Evolutionary conservation across 2,113 vertebrate genomes (phyloP).

Genomic region (Hiodon tergisus): DNA sequence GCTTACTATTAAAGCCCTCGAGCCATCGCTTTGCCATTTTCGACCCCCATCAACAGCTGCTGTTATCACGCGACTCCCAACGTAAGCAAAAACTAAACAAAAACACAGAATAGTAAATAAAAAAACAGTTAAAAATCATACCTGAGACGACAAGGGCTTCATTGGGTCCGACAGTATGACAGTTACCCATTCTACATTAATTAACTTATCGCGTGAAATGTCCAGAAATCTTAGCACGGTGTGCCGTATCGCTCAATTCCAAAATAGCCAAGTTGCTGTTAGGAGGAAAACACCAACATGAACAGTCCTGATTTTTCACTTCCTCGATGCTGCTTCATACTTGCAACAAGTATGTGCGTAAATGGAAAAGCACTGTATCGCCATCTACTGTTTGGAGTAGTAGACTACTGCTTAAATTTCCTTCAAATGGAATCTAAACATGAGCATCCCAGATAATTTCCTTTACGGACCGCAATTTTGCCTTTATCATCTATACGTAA

Average conservation of each 20-base stretch:
- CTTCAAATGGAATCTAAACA: too few species aligned
- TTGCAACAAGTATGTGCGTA: neutral
- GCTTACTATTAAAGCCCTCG: too few species aligned
- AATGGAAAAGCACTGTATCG: neutral
- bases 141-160: constrained; percentile 90
- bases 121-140: constrained; percentile 43
- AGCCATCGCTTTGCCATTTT: too few species aligned
- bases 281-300: neutral
- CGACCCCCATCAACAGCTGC: too few species aligned
- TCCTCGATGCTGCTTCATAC: constrained; percentile 1
- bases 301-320: neutral
- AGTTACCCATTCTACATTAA: constrained; percentile 71
- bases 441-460: too few species aligned
- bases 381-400: constrained; percentile 1
- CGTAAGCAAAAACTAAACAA: too few species aligned
- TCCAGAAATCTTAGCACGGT: neutral
- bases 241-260: neutral
- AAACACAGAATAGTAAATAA: neutral
- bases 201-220: neutral
- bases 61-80: too few species aligned
- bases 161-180: constrained; percentile 85
- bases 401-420: too few species aligned
- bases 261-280: neutral
- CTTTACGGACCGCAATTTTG: too few species aligned
- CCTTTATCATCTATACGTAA: too few species aligned